Evolutionary conservation across 2,797 vertebrate genomes (phyloP).

Genomic region (Molossus alvarezi): DNA sequence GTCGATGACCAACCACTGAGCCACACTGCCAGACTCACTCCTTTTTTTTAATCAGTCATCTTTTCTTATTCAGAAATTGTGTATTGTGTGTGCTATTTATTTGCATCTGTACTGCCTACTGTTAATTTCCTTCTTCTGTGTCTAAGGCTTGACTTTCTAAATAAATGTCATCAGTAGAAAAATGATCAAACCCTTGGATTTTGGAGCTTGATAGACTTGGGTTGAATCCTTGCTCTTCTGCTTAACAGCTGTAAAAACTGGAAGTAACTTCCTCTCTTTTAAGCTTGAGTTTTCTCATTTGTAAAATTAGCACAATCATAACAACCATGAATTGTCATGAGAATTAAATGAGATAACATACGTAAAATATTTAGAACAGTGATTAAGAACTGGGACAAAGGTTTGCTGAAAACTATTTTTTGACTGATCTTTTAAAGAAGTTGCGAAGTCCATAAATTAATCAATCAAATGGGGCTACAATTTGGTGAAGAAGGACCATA

Average conservation of each 20-base stretch:
- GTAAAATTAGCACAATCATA: neutral
- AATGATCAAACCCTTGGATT: neutral
- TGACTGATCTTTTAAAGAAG: neutral
- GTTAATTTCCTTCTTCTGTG: neutral
- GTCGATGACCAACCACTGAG: too few relatives aligned
- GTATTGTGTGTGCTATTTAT: neutral
- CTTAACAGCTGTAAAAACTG: neutral
- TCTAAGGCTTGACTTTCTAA: neutral
- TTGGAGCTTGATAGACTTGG: neutral
- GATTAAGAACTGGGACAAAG: neutral
- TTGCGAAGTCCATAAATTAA: neutral
- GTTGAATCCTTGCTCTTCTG: neutral
- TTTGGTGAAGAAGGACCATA: neutral
- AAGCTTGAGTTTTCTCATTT: neutral
- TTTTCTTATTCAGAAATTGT: neutral
- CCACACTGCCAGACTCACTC: neutral
- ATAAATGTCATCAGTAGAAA: neutral
- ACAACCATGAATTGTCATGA: neutral
- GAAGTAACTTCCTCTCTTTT: neutral
- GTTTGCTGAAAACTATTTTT: neutral
- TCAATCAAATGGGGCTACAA: neutral
- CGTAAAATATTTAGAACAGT: neutral
- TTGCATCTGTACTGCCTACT: neutral
- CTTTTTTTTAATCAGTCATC: neutral
- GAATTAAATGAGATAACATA: neutral